These are phyloP conservation scores for Mastigias papua DNA, from an alignment of 30 jellyfish, hydroid and myxozoan genomes.

Conservation along the genomic window DNA sequence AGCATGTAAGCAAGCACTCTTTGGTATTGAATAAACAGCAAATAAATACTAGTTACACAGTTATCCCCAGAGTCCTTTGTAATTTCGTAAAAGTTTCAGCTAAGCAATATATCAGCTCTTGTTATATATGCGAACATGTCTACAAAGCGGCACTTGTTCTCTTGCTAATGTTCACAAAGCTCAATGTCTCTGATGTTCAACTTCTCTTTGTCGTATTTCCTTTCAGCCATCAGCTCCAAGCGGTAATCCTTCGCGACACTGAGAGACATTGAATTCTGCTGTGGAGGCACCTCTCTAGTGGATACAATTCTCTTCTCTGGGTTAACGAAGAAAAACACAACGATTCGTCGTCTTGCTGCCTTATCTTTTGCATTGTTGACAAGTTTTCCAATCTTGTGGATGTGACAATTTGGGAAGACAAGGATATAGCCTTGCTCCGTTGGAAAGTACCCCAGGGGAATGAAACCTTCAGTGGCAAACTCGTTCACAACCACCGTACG, in stretches of 20 bases:
- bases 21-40: too few relatives aligned
- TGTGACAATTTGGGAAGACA: slow-evolving; percentile 82
- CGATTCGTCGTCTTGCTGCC: slow-evolving; percentile 78
- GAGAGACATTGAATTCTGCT: slow-evolving; percentile 59
- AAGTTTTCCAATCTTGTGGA: slow-evolving; percentile 75
- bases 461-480: slow-evolving; percentile 63
- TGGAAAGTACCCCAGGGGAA: slow-evolving; percentile 85
- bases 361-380: slow-evolving; percentile 35
- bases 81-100: too few relatives aligned
- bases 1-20: too few relatives aligned
- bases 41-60: too few relatives aligned
- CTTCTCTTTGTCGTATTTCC: slow-evolving; percentile 78
- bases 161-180: slow-evolving; percentile 71
- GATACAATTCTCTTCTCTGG: slow-evolving; percentile 81
- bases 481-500: slow-evolving; percentile 48
- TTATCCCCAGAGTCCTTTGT: too few relatives aligned
- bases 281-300: slow-evolving; percentile 79
- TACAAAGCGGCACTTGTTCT: background rate
- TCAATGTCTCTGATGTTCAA: slow-evolving; percentile 80
- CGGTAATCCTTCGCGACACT: slow-evolving; percentile 62
- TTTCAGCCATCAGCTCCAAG: slow-evolving; percentile 79
- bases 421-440: slow-evolving; percentile 70
- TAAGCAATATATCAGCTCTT: too few relatives aligned
- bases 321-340: slow-evolving; percentile 76
- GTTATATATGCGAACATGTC: background rate